Evolutionary conservation across 30 jellyfish, hydroid and myxozoan genomes (phyloP).

Genomic region (Pseudorhiza aurosa): DNA sequence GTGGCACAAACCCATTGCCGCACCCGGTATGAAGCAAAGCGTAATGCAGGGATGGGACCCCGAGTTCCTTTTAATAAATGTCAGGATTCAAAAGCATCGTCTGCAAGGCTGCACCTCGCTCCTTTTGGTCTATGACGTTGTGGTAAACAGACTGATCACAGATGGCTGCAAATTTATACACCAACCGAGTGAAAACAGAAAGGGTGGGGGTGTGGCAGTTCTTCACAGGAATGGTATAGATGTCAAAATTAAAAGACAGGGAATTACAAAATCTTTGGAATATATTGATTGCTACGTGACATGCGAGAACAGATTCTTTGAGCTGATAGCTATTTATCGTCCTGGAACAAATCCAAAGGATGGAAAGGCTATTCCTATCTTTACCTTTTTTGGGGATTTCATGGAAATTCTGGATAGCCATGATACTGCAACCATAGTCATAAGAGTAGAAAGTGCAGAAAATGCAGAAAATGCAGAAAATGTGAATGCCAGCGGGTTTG

Average conservation of each 20-base stretch:
- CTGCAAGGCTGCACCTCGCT: too few species aligned
- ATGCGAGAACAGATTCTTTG: conserved; percentile 27
- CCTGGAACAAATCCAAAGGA: conserved; percentile 54
- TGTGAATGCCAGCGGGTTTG: too few species aligned
- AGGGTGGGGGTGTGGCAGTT: conserved; percentile 53
- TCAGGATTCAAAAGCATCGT: too few species aligned
- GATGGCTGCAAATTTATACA: conserved; percentile 29
- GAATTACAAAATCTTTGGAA: conserved; percentile 26
- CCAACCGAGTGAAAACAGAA: conserved; percentile 38
- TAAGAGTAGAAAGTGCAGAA: too few species aligned
- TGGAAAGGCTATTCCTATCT: conserved; percentile 30
- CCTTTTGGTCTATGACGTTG: too few species aligned
- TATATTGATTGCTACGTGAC: conserved; percentile 31
- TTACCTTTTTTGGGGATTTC: conserved; percentile 35
- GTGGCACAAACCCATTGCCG: too few species aligned
- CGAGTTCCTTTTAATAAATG: too few species aligned
- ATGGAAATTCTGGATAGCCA: conserved; percentile 36
- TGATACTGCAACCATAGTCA: conserved; percentile 45
- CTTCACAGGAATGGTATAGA: conserved; percentile 17
- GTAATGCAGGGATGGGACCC: too few species aligned
- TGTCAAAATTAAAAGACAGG: conserved; percentile 27
- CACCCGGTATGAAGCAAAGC: too few species aligned
- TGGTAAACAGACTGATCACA: conserved; percentile 45
- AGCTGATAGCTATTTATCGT: conserved; percentile 35
- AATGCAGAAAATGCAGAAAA: too few species aligned